Conservation (phyloP, 2,113 vertebrate genomes). For the Oplegnathus fasciatus region DNA sequence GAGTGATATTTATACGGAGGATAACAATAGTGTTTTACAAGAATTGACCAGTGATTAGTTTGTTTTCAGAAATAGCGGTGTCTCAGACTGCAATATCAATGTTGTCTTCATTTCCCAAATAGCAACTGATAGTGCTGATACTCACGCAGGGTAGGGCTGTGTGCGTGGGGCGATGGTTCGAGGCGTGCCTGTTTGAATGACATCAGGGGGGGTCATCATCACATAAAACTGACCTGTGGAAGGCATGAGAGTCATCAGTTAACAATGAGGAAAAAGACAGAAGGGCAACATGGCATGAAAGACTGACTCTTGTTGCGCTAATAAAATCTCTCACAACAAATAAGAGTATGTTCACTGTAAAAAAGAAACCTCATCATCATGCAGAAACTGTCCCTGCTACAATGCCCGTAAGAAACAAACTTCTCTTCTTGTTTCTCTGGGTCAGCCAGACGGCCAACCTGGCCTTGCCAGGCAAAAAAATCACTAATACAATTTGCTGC, state of each 20-base stretch:
- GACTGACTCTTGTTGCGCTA: background rate
- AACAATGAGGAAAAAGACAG: background rate
- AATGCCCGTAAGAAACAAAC: constrained; percentile 15
- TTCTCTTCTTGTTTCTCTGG: background rate
- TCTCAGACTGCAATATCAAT: constrained; percentile 1
- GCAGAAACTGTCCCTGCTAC: background rate
- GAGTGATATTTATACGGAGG: background rate
- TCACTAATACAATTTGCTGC: background rate
- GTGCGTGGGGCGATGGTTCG: constrained; percentile 89
- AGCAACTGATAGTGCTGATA: constrained; percentile 49
- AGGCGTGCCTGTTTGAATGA: constrained; percentile 88
- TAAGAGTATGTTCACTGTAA: background rate
- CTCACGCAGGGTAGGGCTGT: constrained; percentile 89
- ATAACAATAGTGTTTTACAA: background rate
- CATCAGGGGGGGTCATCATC: constrained; percentile 93
- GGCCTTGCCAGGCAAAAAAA: background rate
- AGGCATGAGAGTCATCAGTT: constrained; percentile 6
- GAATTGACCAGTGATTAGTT: background rate
- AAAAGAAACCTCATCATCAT: background rate
- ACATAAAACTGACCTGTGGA: constrained; percentile 91
- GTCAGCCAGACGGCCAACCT: background rate
- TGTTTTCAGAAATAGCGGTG: background rate
- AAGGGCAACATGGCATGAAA: background rate
- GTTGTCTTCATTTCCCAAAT: background rate
- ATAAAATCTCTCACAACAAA: background rate